phyloP scores from a whole-genome alignment of 2,888 invertebrate species.

The Epiblema foenella region DNA sequence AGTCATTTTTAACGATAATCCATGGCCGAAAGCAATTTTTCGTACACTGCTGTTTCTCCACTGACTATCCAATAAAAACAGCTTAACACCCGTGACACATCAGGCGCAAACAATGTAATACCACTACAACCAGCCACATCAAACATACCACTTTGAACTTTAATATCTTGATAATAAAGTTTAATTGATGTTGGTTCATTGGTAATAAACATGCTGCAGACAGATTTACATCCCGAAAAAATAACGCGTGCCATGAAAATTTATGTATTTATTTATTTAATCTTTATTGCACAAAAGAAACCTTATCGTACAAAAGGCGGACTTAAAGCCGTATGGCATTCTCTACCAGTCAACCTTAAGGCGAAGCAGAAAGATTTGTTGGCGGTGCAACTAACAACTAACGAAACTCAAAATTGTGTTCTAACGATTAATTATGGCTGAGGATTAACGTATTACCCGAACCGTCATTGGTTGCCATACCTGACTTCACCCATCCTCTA shows the following conservation, averaged over 20 bases:
- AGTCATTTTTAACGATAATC: slow-evolving; percentile 8
- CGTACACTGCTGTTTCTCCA: not conserved
- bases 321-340: too few species aligned
- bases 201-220: slow-evolving; percentile 35
- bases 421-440: slow-evolving; percentile 33
- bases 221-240: slow-evolving; percentile 37
- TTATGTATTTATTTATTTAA: too few species aligned
- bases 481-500: too few species aligned
- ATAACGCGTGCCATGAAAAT: slow-evolving; percentile 33
- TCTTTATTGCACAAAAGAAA: too few species aligned
- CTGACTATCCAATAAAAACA: slow-evolving; percentile 26
- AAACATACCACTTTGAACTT: slow-evolving; percentile 3
- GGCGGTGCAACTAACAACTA: too few species aligned
- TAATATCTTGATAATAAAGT: not conserved
- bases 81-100: slow-evolving; percentile 28
- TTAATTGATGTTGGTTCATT: not conserved
- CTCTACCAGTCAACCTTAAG: too few species aligned
- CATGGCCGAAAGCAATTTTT: slow-evolving; percentile 6
- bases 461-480: too few species aligned
- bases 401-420: too few species aligned
- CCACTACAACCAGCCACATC: not conserved
- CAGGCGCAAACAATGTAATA: slow-evolving; percentile 6
- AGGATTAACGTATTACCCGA: not conserved
- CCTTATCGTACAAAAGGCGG: too few species aligned
- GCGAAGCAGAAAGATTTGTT: too few species aligned